phyloP scores from a whole-genome alignment of 2,113 vertebrate genomes.

The Aspidoscelis tigris region DNA sequence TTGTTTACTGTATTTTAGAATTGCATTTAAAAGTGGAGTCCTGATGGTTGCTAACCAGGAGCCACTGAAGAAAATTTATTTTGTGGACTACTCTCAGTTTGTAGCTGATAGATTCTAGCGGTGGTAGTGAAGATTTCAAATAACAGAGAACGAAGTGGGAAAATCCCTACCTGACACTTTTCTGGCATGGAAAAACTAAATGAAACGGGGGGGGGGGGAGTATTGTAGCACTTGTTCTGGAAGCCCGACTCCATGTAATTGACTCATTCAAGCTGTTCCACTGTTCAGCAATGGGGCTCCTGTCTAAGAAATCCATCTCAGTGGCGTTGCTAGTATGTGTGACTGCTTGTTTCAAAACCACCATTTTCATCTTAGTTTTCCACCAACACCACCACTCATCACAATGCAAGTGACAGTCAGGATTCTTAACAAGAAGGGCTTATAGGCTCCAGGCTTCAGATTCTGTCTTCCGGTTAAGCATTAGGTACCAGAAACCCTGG shows the following conservation, averaged over 20 bases:
- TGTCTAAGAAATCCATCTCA: not conserved
- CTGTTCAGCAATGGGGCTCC: slow-evolving; percentile 24
- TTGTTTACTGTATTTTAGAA: not conserved
- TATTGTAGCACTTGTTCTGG: not conserved
- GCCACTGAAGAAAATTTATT: not conserved
- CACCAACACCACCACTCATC: not conserved
- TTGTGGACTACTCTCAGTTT: not conserved
- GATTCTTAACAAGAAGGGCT: not conserved
- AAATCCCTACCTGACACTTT: slow-evolving; percentile 17
- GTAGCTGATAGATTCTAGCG: not conserved
- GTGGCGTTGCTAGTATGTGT: slow-evolving; percentile 24
- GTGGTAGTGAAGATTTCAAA: not conserved
- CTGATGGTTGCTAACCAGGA: not conserved
- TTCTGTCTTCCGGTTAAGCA: not conserved
- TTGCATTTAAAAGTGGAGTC: accelerated
- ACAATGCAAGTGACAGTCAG: accelerated
- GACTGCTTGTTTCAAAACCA: accelerated
- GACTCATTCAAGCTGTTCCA: accelerated
- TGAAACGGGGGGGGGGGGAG: not conserved
- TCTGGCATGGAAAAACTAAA: slow-evolving; percentile 18
- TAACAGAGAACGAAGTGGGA: not conserved
- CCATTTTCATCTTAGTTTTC: not conserved
- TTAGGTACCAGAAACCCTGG: not conserved
- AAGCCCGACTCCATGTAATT: not conserved
- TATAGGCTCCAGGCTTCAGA: no score